phyloP scores from a whole-genome alignment of 2,797 vertebrate species.

The Semotilus atromaculatus region DNA sequence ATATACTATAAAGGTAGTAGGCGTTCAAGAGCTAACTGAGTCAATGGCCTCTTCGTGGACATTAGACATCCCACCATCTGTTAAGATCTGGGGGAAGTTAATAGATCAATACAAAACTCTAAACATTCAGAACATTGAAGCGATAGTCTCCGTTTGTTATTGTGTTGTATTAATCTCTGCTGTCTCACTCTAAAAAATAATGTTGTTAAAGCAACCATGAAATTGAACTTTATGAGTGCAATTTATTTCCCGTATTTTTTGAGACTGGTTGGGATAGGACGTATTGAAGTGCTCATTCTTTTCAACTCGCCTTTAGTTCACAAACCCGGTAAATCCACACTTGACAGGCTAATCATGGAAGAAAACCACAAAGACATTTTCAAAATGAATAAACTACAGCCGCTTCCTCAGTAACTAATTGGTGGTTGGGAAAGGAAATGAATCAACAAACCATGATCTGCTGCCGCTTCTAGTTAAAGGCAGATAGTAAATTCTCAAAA shows the following conservation, averaged over 20 bases:
- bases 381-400: not conserved
- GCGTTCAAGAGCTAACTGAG: slow-evolving; percentile 49
- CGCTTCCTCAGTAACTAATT: not conserved
- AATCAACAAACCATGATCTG: not conserved
- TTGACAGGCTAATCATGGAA: not conserved
- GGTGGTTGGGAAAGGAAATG: not conserved
- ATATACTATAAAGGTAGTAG: slow-evolving; percentile 47
- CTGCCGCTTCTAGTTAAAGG: not conserved
- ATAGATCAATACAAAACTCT: slow-evolving; percentile 51
- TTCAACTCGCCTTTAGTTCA: not conserved
- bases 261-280: not conserved
- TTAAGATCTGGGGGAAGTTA: slow-evolving; percentile 53
- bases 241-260: not conserved
- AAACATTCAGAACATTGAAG: slow-evolving; percentile 1
- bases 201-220: not conserved
- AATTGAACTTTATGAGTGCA: not conserved
- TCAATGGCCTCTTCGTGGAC: slow-evolving; percentile 49
- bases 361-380: not conserved
- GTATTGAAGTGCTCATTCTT: not conserved
- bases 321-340: not conserved
- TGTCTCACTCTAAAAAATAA: not conserved
- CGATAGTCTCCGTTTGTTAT: not conserved
- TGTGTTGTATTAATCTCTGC: not conserved
- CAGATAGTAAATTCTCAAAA: not conserved
- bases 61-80: slow-evolving; percentile 55